Evolutionary conservation across 2,113 vertebrate species (phyloP).

Genomic region (Urocolius indicus): DNA sequence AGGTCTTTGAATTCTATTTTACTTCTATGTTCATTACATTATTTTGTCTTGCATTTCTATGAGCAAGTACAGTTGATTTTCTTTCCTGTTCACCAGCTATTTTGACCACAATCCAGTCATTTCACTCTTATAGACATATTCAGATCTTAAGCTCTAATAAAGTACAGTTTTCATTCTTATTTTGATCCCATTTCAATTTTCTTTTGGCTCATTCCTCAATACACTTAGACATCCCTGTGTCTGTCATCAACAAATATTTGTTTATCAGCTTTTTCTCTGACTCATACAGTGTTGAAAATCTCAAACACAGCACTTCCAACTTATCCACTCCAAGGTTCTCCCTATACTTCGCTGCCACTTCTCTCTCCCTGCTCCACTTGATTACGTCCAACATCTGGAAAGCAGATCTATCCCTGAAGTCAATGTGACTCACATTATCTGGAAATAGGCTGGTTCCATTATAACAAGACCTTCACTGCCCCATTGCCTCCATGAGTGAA

Average conservation of each 20-base stretch:
- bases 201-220: not conserved
- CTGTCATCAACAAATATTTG: conserved; percentile 5
- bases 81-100: not conserved
- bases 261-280: not conserved
- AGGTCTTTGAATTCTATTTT: not conserved
- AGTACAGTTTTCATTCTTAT: not conserved
- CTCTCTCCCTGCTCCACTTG: conserved; percentile 39
- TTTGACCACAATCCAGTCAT: not conserved
- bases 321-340: not conserved
- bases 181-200: not conserved
- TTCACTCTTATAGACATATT: not conserved
- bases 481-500: conserved; percentile 63
- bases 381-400: conserved; percentile 64
- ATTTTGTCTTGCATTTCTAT: not conserved
- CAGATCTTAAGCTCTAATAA: not conserved
- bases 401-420: conserved; percentile 59
- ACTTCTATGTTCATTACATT: not conserved
- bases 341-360: conserved; percentile 17
- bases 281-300: not conserved
- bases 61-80: not conserved
- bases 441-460: conserved; percentile 69
- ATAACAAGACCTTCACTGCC: conserved; percentile 68
- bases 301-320: not conserved
- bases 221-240: not conserved
- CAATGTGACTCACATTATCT: conserved; percentile 71